Base-by-base conservation (phyloP, 2,113 vertebrate genomes). In the Semnornis frantzii region DNA sequence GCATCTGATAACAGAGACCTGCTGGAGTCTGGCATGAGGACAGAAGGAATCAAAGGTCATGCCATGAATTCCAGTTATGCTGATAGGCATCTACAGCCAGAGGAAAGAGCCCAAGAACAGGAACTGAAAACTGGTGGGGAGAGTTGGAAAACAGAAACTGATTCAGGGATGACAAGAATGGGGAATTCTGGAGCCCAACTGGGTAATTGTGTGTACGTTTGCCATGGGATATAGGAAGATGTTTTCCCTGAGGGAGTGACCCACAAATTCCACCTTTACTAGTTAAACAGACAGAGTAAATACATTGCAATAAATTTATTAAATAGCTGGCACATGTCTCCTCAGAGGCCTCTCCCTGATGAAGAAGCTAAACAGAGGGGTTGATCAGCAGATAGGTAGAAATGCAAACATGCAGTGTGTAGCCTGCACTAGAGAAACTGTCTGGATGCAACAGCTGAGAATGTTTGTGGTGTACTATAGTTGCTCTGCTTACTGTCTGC, bases 31-130 rank as follows among this genome's bases (percentile, higher is more conserved):
- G 96, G 96, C 94, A 95, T 60, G 74, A 91, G 39, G 95, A 95
- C 94, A 96, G 90, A 93, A 94, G 64, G 82, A 96, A 96, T 94
- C 89, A 93, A 94, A 97, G 95, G 91, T 94, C 93, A 78, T 87
- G 92, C 94, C 93, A 92, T 87, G 95, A 96, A 97, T 97, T 97
- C 94, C 96, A 97, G 93, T 93, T 94, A 96, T 96, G 96, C 82
- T 94, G 96, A 97, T 95, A 96, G 89, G 89, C 86, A 96, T 95
- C 93, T 91, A 79, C 57, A 89, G 66, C n/a, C 73, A 71, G 81
- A 95, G 88, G 92, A 95, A 96, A 75, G 86, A 96, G 82, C 85
- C 92, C 89, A 84, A 83, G 94, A 93, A 94, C 72, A 87, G 65
- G 74, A 83, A 93, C 73, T 80, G 59, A 34, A 78, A 90, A 84